Conservation (phyloP, 2,888 invertebrate species). For the Zhuqinia jingwanae region DNA sequence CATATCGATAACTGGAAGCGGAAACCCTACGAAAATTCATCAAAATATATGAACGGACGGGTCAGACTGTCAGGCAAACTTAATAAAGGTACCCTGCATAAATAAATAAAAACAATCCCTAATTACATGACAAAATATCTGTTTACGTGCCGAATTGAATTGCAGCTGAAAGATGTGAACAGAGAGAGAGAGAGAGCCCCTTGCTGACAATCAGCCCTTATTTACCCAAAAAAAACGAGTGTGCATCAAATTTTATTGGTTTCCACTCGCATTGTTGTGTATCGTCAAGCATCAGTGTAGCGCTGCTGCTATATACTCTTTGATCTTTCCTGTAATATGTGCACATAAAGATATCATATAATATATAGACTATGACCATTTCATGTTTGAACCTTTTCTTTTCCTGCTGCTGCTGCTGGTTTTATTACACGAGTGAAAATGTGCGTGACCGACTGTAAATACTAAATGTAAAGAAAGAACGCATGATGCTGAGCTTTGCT, state of each 20-base stretch:
- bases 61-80: too few species aligned
- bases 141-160: conserved; percentile 70
- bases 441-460: conserved; percentile 70
- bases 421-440: conserved; percentile 58
- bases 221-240: conserved; percentile 73
- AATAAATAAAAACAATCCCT: too few species aligned
- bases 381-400: not conserved
- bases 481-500: conserved; percentile 66
- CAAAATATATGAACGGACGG: too few species aligned
- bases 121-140: conserved; percentile 70
- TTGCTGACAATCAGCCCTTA: conserved; percentile 72
- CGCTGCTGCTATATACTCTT: conserved; percentile 30
- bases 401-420: conserved; percentile 1
- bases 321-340: conserved; percentile 13
- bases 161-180: conserved; percentile 12
- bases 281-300: conserved; percentile 5
- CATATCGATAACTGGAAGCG: too few species aligned
- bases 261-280: conserved; percentile 34
- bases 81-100: too few species aligned
- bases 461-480: conserved; percentile 25
- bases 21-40: too few species aligned
- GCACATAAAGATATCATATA: not conserved
- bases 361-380: not conserved
- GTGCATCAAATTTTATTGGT: conserved; percentile 64
- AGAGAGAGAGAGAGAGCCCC: conserved; percentile 34